phyloP scores from a whole-genome alignment of 1,140 invertebrate species.

The Portunus trituberculatus region DNA sequence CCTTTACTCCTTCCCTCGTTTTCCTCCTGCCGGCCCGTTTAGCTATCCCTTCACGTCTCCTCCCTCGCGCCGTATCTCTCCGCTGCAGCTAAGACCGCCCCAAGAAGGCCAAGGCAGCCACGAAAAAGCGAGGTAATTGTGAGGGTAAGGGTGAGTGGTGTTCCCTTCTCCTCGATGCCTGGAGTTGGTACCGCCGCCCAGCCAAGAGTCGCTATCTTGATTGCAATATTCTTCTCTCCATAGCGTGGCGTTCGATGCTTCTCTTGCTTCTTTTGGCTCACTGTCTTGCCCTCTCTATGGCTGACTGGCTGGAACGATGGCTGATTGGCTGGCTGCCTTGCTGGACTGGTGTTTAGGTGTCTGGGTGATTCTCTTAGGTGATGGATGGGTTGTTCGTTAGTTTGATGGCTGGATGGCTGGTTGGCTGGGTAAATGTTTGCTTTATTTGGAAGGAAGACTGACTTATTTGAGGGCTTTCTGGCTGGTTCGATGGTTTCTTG shows the following conservation, averaged over 20 bases:
- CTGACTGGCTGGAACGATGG: too few relatives aligned
- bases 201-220: not conserved
- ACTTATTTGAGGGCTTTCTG: too few relatives aligned
- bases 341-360: too few relatives aligned
- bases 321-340: too few relatives aligned
- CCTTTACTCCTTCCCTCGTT: not conserved
- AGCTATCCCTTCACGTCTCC: conserved; percentile 2
- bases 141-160: not conserved
- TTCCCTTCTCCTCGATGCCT: not conserved
- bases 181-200: not conserved
- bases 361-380: too few relatives aligned
- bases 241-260: not conserved
- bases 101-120: not conserved
- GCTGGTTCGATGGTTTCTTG: too few relatives aligned
- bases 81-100: not conserved
- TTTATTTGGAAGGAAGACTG: too few relatives aligned
- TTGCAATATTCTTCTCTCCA: not conserved
- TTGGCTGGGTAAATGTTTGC: too few relatives aligned
- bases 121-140: not conserved
- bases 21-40: not conserved
- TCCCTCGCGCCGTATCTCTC: not conserved
- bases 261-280: too few relatives aligned
- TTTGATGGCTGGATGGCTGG: too few relatives aligned
- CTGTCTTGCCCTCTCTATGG: too few relatives aligned
- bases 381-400: too few relatives aligned